These are phyloP conservation scores for Galemys pyrenaicus DNA, from an alignment of 2,113 vertebrate species.

Conservation along the genomic window DNA sequence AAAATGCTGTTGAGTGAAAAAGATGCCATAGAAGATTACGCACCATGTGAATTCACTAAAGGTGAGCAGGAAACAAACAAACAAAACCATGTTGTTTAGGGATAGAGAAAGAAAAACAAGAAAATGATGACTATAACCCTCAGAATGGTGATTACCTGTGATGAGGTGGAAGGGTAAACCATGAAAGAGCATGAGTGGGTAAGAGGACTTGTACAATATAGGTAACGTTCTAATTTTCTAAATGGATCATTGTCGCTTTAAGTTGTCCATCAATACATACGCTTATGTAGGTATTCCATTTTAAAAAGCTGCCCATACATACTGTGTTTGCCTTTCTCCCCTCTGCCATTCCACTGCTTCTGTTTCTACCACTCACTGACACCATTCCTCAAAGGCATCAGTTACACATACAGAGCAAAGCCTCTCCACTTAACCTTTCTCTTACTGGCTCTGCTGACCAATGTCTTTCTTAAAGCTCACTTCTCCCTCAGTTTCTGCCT, in stretches of 20 bases:
- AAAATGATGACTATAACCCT: background rate
- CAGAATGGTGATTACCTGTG: background rate
- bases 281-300: background rate
- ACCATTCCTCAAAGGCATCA: background rate
- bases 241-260: background rate
- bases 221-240: background rate
- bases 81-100: background rate
- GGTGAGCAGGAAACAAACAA: background rate
- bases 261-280: background rate
- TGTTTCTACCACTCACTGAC: background rate
- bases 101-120: background rate
- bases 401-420: background rate
- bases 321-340: background rate
- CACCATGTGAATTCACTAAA: background rate
- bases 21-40: background rate
- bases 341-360: background rate
- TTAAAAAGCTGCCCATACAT: background rate
- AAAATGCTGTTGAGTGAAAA: background rate
- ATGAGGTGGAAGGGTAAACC: background rate
- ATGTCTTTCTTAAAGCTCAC: background rate
- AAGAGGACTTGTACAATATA: background rate
- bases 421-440: background rate
- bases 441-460: background rate
- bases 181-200: background rate
- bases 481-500: background rate